Evolutionary conservation across 2,888 invertebrate species (phyloP).

Genomic region (Orthosia incerta): DNA sequence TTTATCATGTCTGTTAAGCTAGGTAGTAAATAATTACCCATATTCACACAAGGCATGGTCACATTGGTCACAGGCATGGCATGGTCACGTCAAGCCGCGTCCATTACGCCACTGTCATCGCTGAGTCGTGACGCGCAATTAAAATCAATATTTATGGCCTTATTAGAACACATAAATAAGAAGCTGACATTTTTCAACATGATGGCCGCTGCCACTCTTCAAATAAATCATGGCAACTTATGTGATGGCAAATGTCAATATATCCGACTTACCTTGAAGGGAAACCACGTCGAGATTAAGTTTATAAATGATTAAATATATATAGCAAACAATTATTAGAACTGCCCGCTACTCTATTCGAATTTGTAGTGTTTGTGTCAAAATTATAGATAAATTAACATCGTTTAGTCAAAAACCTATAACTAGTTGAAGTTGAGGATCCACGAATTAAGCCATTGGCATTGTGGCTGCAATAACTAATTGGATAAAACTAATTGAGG

Average conservation of each 20-base stretch:
- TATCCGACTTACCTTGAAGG: constrained; percentile 41
- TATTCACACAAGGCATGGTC: constrained; percentile 42
- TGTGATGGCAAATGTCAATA: constrained; percentile 56
- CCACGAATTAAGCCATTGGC: neutral
- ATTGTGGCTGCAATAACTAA: neutral
- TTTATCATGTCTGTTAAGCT: constrained; percentile 1
- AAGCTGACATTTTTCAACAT: constrained; percentile 73
- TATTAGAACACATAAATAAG: constrained; percentile 78
- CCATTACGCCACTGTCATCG: constrained; percentile 74
- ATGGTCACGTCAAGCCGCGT: constrained; percentile 67
- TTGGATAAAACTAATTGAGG: neutral
- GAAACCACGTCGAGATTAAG: constrained; percentile 29
- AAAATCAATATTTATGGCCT: constrained; percentile 82
- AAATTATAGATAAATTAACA: no score
- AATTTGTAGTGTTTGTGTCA: neutral
- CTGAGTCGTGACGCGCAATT: constrained; percentile 75
- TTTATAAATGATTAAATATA: constrained; percentile 7
- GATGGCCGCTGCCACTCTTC: constrained; percentile 67
- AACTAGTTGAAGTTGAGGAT: neutral
- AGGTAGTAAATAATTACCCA: constrained; percentile 26
- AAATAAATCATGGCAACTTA: constrained; percentile 66
- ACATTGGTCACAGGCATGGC: constrained; percentile 42
- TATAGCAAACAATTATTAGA: neutral
- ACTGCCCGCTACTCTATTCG: neutral
- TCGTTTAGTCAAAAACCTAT: neutral